These are phyloP conservation scores for Volucella zonaria DNA, from an alignment of 2,888 invertebrate genomes.

Conservation along the genomic window DNA sequence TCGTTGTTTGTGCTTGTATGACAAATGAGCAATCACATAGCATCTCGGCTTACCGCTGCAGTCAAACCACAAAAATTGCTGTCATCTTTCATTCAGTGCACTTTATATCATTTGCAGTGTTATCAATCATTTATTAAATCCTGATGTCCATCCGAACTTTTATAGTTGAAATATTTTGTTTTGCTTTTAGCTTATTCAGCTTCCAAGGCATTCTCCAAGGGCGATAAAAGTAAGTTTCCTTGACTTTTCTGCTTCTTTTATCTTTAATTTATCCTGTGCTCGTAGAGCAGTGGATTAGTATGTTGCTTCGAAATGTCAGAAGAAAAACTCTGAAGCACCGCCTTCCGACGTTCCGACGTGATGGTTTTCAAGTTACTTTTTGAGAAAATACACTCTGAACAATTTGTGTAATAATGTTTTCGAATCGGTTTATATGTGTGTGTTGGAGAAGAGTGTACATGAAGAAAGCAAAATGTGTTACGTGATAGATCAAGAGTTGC, in stretches of 20 bases:
- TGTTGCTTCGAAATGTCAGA: constrained; percentile 13
- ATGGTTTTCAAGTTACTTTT: constrained; percentile 40
- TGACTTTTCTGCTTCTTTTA: background rate
- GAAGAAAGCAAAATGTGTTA: constrained; percentile 18
- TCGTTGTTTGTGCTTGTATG: constrained; percentile 2
- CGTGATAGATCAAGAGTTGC: constrained; percentile 47
- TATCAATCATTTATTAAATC: constrained; percentile 21
- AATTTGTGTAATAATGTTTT: constrained; percentile 20
- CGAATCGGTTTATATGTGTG: constrained; percentile 1
- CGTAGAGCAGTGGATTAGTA: constrained; percentile 14
- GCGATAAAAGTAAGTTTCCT: background rate
- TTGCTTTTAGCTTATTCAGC: background rate
- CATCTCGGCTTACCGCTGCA: constrained; percentile 12
- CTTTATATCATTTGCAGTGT: constrained; percentile 8
- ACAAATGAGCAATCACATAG: constrained; percentile 1
- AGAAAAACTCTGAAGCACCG: constrained; percentile 16
- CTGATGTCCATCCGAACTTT: background rate
- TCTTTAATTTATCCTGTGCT: constrained; percentile 1
- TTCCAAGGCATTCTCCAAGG: background rate
- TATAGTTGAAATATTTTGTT: constrained; percentile 31
- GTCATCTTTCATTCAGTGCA: constrained; percentile 2
- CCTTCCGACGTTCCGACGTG: constrained; percentile 39
- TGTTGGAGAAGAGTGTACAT: background rate
- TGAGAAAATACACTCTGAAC: background rate
- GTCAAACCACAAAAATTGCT: background rate